Base-by-base conservation (phyloP, 2,113 vertebrate species). In the Cygnus buccinator region DNA sequence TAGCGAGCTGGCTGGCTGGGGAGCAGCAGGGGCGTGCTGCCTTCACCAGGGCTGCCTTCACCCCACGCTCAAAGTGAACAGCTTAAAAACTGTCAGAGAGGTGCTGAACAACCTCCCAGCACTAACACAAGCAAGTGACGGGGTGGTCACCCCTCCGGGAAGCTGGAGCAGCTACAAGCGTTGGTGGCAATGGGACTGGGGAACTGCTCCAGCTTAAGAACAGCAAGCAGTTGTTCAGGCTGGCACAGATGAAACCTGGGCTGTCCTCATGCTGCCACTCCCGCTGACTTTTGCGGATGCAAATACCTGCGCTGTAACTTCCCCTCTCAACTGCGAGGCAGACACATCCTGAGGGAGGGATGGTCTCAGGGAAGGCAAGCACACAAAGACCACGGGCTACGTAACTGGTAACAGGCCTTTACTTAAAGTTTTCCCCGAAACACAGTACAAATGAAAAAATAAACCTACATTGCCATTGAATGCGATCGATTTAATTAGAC, bases 251-350 rank as follows among this genome's bases (percentile, higher is more conserved):
- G 66, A 72, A 68, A 25, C 16, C 28, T 2, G 16, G 48, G 52
- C n/a, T 0, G 2, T 7, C 11, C 16, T 54, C 46, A 26, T 7
- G 57, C 76, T 62, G 55, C 25, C 19, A 2, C 5, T 25, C 37
- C 80, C 25, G 41, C 16, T n/a, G 41, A 20, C 4, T 52, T 52
- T 8, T 39, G 35, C 78, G 20, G 26, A 18, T 7, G 22, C 31
- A 2, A 1, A 6, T 11, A 1, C 12, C 21, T 3, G 3, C 21
- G 71, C 48, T 25, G 2, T 10, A 23, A 52, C n/a, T n/a, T 33
- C 21, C 41, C 35, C 22, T 33, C 37, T 39, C 37, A 20, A 0
- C 20, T 9, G 37, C 11, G 13, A 16, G 58, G 52, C 22, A 39
- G 78, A 21, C 0, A 0, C 14, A 11, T 3, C 28, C n/a, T 5